A percentile compares a stretch with the other conserved stretches of the same genome.
phyloP scores from a whole-genome alignment of 2,797 vertebrate species.

The Gymnoscopelus microlampas region DNA sequence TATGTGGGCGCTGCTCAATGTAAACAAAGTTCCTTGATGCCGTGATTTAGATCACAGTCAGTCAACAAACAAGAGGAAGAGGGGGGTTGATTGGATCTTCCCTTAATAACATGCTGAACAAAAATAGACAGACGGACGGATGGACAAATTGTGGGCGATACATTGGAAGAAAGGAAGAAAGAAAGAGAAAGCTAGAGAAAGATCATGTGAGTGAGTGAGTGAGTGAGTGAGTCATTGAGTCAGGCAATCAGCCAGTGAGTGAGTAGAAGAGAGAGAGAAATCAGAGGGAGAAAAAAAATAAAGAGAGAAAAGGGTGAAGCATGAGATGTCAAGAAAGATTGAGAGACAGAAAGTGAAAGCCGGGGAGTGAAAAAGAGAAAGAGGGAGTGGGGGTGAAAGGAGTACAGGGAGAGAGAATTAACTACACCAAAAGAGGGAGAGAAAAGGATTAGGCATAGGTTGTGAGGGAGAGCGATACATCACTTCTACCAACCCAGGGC shows the following conservation, averaged over 20 bases:
- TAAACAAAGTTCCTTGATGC: slow-evolving; percentile 59
- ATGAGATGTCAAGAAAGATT: background rate
- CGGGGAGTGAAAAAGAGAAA: background rate
- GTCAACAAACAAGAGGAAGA: slow-evolving; percentile 26
- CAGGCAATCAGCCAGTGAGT: background rate
- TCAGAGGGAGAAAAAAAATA: background rate
- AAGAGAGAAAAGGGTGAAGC: background rate
- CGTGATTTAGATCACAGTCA: slow-evolving; percentile 48
- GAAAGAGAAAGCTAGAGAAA: background rate
- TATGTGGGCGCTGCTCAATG: slow-evolving; percentile 57
- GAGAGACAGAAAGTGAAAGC: background rate
- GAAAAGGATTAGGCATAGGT: too few relatives aligned
- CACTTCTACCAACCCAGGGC: background rate
- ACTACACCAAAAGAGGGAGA: too few relatives aligned
- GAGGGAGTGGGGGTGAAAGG: too few relatives aligned
- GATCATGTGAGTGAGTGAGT: background rate
- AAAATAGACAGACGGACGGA: too few relatives aligned
- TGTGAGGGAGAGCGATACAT: background rate
- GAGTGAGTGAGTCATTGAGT: background rate
- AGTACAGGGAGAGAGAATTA: too few relatives aligned
- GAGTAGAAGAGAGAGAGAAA: background rate
- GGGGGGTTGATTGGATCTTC: too few relatives aligned
- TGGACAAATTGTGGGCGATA: background rate
- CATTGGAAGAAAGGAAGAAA: slow-evolving; percentile 11
- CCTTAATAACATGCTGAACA: too few relatives aligned